Conservation (phyloP, 1,140 invertebrate species). For the Bemisia tabaci region DNA sequence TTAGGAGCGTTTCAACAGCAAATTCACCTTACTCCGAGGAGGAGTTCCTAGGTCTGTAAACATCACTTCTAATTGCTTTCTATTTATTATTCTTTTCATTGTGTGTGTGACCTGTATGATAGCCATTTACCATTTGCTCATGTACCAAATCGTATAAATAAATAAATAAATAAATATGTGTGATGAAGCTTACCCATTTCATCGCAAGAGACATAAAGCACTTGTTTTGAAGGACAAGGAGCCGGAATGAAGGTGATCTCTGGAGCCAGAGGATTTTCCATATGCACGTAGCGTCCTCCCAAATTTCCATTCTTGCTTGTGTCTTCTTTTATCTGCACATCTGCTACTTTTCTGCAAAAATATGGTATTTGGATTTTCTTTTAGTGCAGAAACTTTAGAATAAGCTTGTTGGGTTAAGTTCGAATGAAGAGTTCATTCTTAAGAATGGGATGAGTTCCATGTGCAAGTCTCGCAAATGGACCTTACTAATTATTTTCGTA, state of each 20-base stretch:
- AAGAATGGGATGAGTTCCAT: too few relatives aligned
- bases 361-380: background rate
- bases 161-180: slow-evolving; percentile 3
- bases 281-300: slow-evolving; percentile 51
- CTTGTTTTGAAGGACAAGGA: slow-evolving; percentile 56
- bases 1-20: background rate
- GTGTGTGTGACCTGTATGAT: background rate
- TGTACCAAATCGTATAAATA: background rate
- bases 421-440: too few relatives aligned
- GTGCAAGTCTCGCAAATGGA: too few relatives aligned
- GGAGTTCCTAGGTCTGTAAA: background rate
- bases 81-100: background rate
- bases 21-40: background rate
- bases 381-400: background rate
- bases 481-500: too few relatives aligned
- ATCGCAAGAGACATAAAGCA: slow-evolving; percentile 61
- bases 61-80: background rate
- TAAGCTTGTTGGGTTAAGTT: too few relatives aligned
- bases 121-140: background rate
- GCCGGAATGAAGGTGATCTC: slow-evolving; percentile 68
- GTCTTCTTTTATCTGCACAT: slow-evolving; percentile 38
- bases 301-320: slow-evolving; percentile 28
- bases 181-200: slow-evolving; percentile 45
- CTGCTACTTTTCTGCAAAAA: slow-evolving; percentile 36
- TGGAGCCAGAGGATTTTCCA: slow-evolving; percentile 58